Percentiles rank a stretch among this genome's conserved stretches.
Conservation (phyloP, 1,140 invertebrate genomes). For the Drosophila athabasca region DNA sequence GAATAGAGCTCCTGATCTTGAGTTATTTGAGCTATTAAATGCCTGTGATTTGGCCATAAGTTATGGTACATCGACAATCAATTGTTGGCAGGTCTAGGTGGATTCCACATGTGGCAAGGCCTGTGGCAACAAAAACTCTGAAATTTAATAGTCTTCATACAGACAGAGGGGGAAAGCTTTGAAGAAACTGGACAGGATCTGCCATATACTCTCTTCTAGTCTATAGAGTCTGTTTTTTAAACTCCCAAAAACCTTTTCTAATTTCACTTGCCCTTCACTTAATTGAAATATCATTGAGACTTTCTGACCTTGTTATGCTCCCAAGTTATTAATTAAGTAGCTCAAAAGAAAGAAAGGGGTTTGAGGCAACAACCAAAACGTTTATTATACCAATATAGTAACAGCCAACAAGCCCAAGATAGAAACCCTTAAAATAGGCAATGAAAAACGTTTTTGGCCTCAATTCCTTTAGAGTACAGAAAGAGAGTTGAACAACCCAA, state of each 20-base stretch:
- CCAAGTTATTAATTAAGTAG: slow-evolving; percentile 18
- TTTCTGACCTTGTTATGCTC: slow-evolving; percentile 37
- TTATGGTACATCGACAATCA: slow-evolving; percentile 69
- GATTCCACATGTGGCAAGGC: slow-evolving; percentile 54
- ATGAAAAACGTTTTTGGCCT: slow-evolving; percentile 67
- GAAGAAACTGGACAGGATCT: neutral
- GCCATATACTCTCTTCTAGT: neutral
- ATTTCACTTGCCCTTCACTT: neutral
- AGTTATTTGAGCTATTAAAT: slow-evolving; percentile 78
- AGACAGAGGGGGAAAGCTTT: neutral
- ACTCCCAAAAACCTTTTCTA: neutral
- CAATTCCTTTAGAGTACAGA: slow-evolving; percentile 31
- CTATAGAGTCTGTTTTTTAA: slow-evolving; percentile 3
- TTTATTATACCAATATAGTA: slow-evolving; percentile 35
- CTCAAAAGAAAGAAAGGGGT: neutral
- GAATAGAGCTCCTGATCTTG: slow-evolving; percentile 49
- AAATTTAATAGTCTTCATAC: slow-evolving; percentile 35
- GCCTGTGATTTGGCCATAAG: slow-evolving; percentile 74
- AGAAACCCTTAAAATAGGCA: slow-evolving; percentile 55
- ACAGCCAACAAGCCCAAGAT: slow-evolving; percentile 40
- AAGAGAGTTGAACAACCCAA: slow-evolving; percentile 67
- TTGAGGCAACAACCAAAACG: neutral
- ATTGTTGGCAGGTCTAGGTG: slow-evolving; percentile 53
- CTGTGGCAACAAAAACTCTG: slow-evolving; percentile 38
- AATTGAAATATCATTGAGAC: slow-evolving; percentile 11